Conservation (phyloP, 2,113 vertebrate genomes). For the Orientallactaga bullata region DNA sequence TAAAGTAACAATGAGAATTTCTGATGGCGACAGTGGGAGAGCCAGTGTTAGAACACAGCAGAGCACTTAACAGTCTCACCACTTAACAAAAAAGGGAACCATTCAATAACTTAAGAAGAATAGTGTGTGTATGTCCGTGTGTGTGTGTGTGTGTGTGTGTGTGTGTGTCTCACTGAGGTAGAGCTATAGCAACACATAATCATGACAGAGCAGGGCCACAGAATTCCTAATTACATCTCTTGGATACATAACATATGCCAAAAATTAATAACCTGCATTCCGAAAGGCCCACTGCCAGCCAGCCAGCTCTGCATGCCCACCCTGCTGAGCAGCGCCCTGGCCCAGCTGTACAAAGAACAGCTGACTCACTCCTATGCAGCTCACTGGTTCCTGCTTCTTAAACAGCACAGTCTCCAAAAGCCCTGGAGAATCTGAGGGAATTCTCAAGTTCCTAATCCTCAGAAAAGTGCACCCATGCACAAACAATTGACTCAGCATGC, state of each 20-base stretch:
- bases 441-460: background rate
- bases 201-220: background rate
- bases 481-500: background rate
- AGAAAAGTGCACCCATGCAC: background rate
- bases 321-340: background rate
- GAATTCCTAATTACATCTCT: constrained; percentile 25
- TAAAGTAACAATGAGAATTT: background rate
- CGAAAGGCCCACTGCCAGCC: background rate
- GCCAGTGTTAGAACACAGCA: background rate
- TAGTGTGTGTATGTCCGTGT: background rate
- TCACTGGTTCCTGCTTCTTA: background rate
- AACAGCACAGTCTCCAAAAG: background rate
- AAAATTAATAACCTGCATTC: background rate
- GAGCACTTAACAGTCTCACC: background rate
- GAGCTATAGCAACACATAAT: constrained; percentile 7
- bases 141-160: background rate
- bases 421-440: background rate
- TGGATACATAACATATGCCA: background rate
- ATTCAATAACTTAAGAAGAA: constrained; percentile 17
- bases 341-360: background rate
- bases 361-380: background rate
- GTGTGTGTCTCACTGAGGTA: background rate
- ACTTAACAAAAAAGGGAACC: background rate
- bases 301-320: background rate
- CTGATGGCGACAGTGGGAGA: background rate